Evolutionary conservation across 2,888 invertebrate species (phyloP).

Genomic region (Melinaea menophilus): DNA sequence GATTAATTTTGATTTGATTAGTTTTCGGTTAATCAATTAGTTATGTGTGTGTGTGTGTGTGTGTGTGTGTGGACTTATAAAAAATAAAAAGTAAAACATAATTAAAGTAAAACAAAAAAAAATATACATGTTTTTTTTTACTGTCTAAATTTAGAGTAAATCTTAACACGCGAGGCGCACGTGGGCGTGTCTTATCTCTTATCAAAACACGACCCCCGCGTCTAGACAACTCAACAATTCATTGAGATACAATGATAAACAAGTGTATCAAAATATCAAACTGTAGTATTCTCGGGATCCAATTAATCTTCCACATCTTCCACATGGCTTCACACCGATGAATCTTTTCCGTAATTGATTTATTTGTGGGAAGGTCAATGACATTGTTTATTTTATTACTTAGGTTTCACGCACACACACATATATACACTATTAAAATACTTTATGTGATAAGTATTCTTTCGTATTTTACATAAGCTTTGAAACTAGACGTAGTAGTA

Average conservation of each 20-base stretch:
- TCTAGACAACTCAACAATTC: slow-evolving; percentile 31
- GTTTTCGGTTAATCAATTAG: too few species aligned
- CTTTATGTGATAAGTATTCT: too few species aligned
- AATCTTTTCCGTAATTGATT: slow-evolving; percentile 45
- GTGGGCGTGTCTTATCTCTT: slow-evolving; percentile 12
- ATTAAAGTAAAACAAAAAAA: too few species aligned
- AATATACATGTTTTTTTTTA: neutral
- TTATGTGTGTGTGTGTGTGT: too few species aligned
- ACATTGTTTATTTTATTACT: slow-evolving; percentile 9
- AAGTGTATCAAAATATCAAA: slow-evolving; percentile 1
- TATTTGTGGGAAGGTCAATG: slow-evolving; percentile 23
- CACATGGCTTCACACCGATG: slow-evolving; percentile 31
- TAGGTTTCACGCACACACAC: neutral
- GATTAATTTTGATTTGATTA: too few species aligned
- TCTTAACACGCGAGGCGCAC: neutral
- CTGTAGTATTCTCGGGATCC: neutral
- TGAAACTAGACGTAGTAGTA: too few species aligned
- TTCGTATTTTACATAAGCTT: neutral
- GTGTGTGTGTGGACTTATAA: too few species aligned
- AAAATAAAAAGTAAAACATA: too few species aligned
- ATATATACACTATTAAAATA: too few species aligned
- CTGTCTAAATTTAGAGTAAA: neutral
- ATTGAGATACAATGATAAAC: slow-evolving; percentile 8
- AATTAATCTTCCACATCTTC: slow-evolving; percentile 11
- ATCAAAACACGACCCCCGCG: slow-evolving; percentile 36